Evolutionary conservation across 2,113 vertebrate genomes (phyloP), one percentile per base, ranked within the genome.

Genomic region (Pleuronectes platessa): DNA sequence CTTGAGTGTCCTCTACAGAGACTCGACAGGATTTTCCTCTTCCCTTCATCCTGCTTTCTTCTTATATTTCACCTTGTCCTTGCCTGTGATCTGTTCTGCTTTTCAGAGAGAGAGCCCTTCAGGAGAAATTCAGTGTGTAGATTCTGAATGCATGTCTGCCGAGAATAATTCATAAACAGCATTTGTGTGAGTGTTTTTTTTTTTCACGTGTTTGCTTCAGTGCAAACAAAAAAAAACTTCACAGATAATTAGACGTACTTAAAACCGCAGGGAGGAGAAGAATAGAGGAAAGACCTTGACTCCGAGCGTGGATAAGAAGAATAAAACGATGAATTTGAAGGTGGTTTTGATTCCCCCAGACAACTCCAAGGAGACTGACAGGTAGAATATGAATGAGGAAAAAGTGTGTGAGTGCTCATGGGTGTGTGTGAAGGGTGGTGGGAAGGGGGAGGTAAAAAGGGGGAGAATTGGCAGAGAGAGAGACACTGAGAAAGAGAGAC

Each of bases 351-450:
- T 92, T 92, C 89, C 83, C 82, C 85, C 88, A 88, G 83, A 88
- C 86, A 88, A 90, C 85, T 85, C 83, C 88, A 89, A 91, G 89
- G 86, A 91, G 88, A 91, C 88, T 88, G 88, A 90, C 86, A 88
- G 83, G 85, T 89, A 76, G 91, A 92, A 92, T 92, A 92, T 84
- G 78, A 92, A 92, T 92, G 91, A 92, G 86, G 77, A 59, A 60
- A 55, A 55, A 14, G 65, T 80, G 59, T 72, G 66, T 76, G 58
- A 27, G n/a, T 73, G 75, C 66, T 66, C 7, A 4, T 49, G 54
- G 67, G 58, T 76, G 58, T 42, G n/a, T 73, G 75, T 68, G 61
- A 27, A 56, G 6, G 61, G 54, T 55, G 66, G 69, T 53, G 49
- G 20, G 69, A 49, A 21, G 18, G 59, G 35, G n/a, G 6, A 18